Evolutionary conservation across 2,888 invertebrate genomes (phyloP).

Genomic region (Zygaena filipendulae): DNA sequence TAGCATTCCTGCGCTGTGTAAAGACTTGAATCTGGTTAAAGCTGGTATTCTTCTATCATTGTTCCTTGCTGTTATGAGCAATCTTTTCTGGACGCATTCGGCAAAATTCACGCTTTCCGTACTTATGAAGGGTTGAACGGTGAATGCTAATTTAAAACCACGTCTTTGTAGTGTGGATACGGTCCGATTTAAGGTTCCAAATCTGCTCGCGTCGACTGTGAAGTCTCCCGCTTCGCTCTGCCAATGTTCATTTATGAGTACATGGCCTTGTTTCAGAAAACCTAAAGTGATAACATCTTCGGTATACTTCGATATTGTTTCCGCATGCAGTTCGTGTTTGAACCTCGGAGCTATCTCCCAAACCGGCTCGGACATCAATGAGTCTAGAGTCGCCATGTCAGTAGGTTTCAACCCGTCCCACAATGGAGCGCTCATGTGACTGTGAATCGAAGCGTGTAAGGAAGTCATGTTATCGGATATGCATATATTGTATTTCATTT

Average conservation of each 20-base stretch:
- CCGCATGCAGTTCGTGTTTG: conserved; percentile 73
- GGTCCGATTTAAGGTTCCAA: conserved; percentile 81
- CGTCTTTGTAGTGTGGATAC: conserved; percentile 83
- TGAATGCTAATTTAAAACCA: conserved; percentile 88
- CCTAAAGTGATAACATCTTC: conserved; percentile 84
- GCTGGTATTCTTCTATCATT: conserved; percentile 85
- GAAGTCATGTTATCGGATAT: conserved; percentile 82
- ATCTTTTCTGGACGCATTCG: conserved; percentile 77
- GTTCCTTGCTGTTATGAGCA: conserved; percentile 83
- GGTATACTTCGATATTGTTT: conserved; percentile 82
- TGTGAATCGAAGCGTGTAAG: conserved; percentile 81
- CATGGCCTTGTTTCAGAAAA: conserved; percentile 82
- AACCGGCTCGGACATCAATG: conserved; percentile 83
- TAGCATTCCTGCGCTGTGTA: conserved; percentile 83
- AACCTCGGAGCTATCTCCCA: conserved; percentile 84
- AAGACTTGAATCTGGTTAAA: conserved; percentile 82
- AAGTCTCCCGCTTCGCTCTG: conserved; percentile 88
- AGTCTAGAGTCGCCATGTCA: conserved; percentile 78
- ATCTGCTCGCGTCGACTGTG: conserved; percentile 79
- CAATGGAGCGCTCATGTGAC: conserved; percentile 71
- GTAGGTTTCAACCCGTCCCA: conserved; percentile 87
- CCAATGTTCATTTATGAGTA: conserved; percentile 84
- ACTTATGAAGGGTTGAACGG: conserved; percentile 91
- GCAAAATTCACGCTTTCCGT: conserved; percentile 87
- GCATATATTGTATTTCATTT: conserved; percentile 87